Evolutionary conservation across 2,888 invertebrate genomes (phyloP).

Genomic region (Lasioglossum lativentre): DNA sequence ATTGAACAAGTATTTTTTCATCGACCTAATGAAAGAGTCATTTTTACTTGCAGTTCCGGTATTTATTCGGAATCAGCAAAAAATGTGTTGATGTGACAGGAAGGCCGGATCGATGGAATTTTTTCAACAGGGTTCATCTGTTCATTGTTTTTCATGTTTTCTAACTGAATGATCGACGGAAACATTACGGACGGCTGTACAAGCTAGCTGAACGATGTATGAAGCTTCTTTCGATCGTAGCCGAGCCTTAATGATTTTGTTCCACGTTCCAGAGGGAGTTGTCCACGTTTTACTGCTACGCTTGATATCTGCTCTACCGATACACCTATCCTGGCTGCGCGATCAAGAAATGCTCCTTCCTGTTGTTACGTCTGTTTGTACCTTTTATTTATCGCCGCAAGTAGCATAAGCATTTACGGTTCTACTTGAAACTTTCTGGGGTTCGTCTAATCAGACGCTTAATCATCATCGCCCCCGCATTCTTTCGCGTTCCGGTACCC

Average conservation of each 20-base stretch:
- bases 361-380: constrained; percentile 68
- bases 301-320: constrained; percentile 53
- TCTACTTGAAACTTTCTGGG: constrained; percentile 66
- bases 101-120: background rate
- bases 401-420: constrained; percentile 72
- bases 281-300: constrained; percentile 64
- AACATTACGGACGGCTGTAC: constrained; percentile 50
- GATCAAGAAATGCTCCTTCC: constrained; percentile 70
- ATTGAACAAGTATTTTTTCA: background rate
- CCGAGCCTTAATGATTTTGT: constrained; percentile 68
- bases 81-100: background rate
- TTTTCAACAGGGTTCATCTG: background rate
- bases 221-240: constrained; percentile 65
- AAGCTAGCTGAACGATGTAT: constrained; percentile 56
- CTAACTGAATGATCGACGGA: constrained; percentile 31
- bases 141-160: background rate
- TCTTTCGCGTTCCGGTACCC: constrained; percentile 70
- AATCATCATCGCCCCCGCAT: constrained; percentile 66
- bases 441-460: constrained; percentile 64
- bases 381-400: constrained; percentile 77
- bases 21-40: background rate
- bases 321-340: constrained; percentile 64
- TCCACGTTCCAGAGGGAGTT: constrained; percentile 68
- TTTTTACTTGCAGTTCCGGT: background rate
- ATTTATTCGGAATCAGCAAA: background rate